A percentile compares a stretch with the other conserved stretches of the same genome.
phyloP scores from a whole-genome alignment of 2,888 invertebrate species.

The Doris montereyensis region DNA sequence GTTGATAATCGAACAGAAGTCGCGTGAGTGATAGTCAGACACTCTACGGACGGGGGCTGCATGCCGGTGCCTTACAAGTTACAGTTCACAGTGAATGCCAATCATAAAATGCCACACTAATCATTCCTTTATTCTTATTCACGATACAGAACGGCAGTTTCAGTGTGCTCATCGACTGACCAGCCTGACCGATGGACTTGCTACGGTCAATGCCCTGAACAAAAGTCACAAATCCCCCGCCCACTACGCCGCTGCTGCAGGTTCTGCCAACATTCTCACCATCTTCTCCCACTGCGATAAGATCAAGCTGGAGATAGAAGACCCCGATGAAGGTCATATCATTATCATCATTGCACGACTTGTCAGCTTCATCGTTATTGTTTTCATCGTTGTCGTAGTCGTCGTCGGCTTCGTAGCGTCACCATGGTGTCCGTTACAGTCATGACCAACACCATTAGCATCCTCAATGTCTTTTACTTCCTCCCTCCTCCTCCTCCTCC shows the following conservation, averaged over 20 bases:
- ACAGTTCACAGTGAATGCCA: no score
- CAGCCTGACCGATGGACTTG: conserved; percentile 42
- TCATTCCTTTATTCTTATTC: not conserved
- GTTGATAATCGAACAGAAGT: no score
- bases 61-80: conserved; percentile 42
- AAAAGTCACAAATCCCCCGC: conserved; percentile 62
- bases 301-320: conserved; percentile 46
- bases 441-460: not conserved
- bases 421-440: not conserved
- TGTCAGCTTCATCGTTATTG: not conserved
- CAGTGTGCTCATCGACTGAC: conserved; percentile 9
- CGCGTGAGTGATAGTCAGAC: not conserved
- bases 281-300: conserved; percentile 46
- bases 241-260: conserved; percentile 68
- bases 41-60: not conserved
- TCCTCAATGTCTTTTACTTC: not conserved
- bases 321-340: conserved; percentile 55
- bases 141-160: conserved; percentile 20
- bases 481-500: no score
- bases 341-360: not conserved
- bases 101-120: no score
- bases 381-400: not conserved
- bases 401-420: not conserved
- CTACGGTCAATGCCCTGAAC: conserved; percentile 53
- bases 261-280: conserved; percentile 53